phyloP scores from a whole-genome alignment of 2,797 vertebrate species.

The Premnoplex brunnescens region DNA sequence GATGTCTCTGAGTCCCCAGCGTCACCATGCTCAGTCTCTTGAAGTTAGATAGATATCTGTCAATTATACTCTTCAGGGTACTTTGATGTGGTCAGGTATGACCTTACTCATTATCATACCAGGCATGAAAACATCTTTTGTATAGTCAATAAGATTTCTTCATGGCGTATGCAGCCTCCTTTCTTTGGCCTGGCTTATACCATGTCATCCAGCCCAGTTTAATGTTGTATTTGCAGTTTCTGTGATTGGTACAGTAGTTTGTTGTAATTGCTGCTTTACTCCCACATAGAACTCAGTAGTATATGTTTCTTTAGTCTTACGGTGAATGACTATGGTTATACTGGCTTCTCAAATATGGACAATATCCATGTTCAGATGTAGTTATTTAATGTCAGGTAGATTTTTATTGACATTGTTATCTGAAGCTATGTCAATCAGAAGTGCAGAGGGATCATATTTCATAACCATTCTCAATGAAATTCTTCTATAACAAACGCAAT shows the following conservation, averaged over 20 bases:
- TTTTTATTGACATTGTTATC: conserved; percentile 43
- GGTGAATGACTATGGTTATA: conserved; percentile 38
- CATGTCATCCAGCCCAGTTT: not conserved
- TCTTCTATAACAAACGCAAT: not conserved
- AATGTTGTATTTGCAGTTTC: conserved; percentile 4
- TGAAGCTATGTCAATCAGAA: conserved; percentile 41
- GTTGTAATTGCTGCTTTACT: conserved; percentile 37
- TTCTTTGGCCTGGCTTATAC: not conserved
- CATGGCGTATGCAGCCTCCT: not conserved
- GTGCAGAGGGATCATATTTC: not conserved
- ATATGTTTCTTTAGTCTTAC: not conserved
- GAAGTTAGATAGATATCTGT: conserved; percentile 64
- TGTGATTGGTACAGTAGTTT: not conserved
- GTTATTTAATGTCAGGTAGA: conserved; percentile 43
- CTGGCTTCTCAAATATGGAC: conserved; percentile 3
- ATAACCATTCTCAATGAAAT: not conserved
- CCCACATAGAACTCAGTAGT: not conserved
- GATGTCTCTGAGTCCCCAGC: conserved; percentile 16
- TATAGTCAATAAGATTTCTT: conserved; percentile 50
- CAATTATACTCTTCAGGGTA: conserved; percentile 55
- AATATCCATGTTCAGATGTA: conserved; percentile 4
- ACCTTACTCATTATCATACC: conserved; percentile 66
- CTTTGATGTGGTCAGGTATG: conserved; percentile 65
- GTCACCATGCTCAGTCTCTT: not conserved
- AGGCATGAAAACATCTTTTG: conserved; percentile 58